Evolutionary conservation across 1,140 invertebrate genomes (phyloP), one percentile per base, ranked within the genome.

Genomic region (Drosophila triauraria): DNA sequence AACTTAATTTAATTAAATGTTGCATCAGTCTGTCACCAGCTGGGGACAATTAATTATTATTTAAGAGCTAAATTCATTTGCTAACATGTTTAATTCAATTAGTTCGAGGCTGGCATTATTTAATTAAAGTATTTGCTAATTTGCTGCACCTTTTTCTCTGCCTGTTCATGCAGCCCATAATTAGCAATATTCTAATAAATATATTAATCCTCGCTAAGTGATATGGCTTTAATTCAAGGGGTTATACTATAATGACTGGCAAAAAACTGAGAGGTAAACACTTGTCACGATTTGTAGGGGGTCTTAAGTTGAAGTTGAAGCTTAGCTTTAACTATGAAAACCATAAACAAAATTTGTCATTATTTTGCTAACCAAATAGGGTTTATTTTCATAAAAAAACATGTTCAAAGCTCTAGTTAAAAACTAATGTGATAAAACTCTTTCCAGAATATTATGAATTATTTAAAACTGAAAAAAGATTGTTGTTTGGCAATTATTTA

Each of bases 111-210:
- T 32, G 57, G 2, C 27, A 35, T 61, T 35, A 61, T 64, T 60
- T 23, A 40, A 64, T 48, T 67, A 67, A 47, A 47, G 23, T 40
- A 38, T 38, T 63, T 38, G 30, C 13, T 63, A 46, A 65, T 63
- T 30, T 9, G 3, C 12, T 38, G 30, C 23, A 27, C 23, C 35
- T 38, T 43, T 27, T 30, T 35, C 12, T 35, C 32, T 15, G n/a
- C 15, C 32, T 35, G 4, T 47, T n/a, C 57, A 47, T 27, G 58
- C 56, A 23, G 61, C 38, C 51, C 50, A 15, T 17, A 25, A 23
- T 58, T 43, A 44, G 42, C 51, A 44, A 32, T 32, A n/a, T 50
- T 50, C 20, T 46, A 46, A 17, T 61, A 44, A 64, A 25, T 44
- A 32, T 44, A 40, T 65, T 60, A 23, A 35, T 60, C 27, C 13